Percentiles rank a stretch among this genome's conserved stretches.
These are phyloP conservation scores for Digitonthophagus gazella DNA, from an alignment of 2,888 invertebrate species.

Conservation along the genomic window DNA sequence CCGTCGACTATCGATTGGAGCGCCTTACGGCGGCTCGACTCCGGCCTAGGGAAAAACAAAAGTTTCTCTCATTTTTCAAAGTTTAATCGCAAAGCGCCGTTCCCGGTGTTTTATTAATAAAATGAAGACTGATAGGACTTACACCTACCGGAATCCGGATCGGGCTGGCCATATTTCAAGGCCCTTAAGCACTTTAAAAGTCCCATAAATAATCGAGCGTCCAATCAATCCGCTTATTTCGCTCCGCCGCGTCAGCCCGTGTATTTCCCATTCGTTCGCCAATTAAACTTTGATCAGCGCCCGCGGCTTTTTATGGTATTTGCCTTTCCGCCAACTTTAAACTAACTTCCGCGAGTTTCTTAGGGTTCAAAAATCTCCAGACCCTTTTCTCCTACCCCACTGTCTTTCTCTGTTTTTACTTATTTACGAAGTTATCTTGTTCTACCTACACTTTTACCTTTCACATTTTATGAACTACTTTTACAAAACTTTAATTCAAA, in stretches of 20 bases:
- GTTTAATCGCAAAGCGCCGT: conserved; percentile 5
- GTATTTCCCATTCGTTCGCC: not conserved
- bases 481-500: not conserved
- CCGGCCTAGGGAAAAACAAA: conserved; percentile 5
- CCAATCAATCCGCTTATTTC: conserved; percentile 7
- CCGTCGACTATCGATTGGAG: conserved; percentile 5
- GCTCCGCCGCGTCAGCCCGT: not conserved
- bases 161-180: conserved; percentile 3
- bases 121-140: conserved; percentile 11
- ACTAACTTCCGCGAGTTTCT: not conserved
- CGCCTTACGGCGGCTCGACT: not conserved
- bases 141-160: conserved; percentile 10
- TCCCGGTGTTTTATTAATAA: conserved; percentile 12
- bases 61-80: conserved; percentile 14
- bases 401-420: not conserved
- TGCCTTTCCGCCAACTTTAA: not conserved
- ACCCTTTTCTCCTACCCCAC: not conserved
- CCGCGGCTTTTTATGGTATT: not conserved
- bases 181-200: conserved; percentile 12
- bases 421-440: not conserved
- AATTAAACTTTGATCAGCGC: not conserved
- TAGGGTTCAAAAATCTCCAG: not conserved
- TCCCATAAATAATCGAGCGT: conserved; percentile 6
- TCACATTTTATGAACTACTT: not conserved
- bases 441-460: not conserved